Conservation (phyloP, 2,113 vertebrate genomes). For the Stictonetta naevosa region DNA sequence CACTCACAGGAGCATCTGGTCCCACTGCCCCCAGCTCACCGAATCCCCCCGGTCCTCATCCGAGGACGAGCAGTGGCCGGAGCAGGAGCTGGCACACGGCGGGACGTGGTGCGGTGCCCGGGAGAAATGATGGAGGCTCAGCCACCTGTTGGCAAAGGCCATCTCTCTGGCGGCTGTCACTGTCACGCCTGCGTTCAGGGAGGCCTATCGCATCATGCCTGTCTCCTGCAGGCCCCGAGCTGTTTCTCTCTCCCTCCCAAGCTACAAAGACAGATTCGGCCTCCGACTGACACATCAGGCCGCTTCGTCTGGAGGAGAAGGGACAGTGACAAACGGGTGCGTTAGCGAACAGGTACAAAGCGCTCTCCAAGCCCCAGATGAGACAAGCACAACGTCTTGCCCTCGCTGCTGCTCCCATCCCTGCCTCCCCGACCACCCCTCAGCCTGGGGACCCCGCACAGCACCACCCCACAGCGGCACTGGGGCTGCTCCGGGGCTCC, state of each 20-base stretch:
- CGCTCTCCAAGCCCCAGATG: neutral
- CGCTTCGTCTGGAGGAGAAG: neutral
- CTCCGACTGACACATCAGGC: neutral
- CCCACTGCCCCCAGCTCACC: neutral
- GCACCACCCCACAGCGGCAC: neutral
- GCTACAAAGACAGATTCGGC: neutral
- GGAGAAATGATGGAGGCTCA: neutral
- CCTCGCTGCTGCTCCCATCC: neutral
- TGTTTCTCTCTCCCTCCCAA: neutral
- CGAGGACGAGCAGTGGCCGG: accelerated
- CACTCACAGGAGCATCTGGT: neutral
- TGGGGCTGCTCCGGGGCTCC: neutral
- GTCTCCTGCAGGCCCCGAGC: neutral
- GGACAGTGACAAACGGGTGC: conserved; percentile 43
- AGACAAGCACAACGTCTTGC: neutral
- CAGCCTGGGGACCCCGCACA: neutral
- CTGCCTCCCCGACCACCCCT: neutral
- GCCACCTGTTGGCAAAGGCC: neutral
- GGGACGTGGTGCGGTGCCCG: too few species aligned
- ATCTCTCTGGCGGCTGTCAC: neutral
- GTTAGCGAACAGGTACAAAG: conserved; percentile 4
- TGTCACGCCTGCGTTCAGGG: neutral
- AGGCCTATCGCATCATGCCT: neutral
- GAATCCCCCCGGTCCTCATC: neutral
- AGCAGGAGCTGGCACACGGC: accelerated